Evolutionary conservation across 2,113 vertebrate species (phyloP).

Genomic region (Tichodroma muraria): DNA sequence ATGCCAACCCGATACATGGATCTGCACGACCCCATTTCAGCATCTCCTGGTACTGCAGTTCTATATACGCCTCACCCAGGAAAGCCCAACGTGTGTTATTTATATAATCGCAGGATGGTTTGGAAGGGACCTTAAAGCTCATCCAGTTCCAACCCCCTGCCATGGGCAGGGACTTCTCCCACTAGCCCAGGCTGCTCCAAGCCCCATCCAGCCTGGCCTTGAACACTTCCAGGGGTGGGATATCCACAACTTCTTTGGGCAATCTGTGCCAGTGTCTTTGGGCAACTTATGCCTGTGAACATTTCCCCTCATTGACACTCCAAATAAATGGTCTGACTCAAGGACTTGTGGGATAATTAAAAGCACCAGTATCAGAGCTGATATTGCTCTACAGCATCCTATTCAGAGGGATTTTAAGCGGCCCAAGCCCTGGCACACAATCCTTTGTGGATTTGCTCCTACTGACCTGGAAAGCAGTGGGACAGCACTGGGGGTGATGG

Average conservation of each 20-base stretch:
- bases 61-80: not conserved
- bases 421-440: not conserved
- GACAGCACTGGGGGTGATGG: not conserved
- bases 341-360: not conserved
- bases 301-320: not conserved
- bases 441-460: not conserved
- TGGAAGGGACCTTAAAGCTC: not conserved
- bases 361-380: not conserved
- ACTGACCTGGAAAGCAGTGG: not conserved
- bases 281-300: not conserved
- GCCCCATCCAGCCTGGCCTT: not conserved
- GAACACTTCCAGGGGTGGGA: not conserved
- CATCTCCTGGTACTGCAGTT: not conserved
- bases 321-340: not conserved
- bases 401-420: not conserved
- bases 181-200: not conserved
- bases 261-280: not conserved
- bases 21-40: not conserved
- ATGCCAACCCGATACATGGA: not conserved
- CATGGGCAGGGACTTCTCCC: not conserved
- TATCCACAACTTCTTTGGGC: not conserved
- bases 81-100: not conserved
- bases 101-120: not conserved
- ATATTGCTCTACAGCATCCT: not conserved
- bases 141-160: not conserved